Base-by-base conservation (phyloP, 2,797 vertebrate genomes). In the Sternarchorhynchus goeldii region DNA sequence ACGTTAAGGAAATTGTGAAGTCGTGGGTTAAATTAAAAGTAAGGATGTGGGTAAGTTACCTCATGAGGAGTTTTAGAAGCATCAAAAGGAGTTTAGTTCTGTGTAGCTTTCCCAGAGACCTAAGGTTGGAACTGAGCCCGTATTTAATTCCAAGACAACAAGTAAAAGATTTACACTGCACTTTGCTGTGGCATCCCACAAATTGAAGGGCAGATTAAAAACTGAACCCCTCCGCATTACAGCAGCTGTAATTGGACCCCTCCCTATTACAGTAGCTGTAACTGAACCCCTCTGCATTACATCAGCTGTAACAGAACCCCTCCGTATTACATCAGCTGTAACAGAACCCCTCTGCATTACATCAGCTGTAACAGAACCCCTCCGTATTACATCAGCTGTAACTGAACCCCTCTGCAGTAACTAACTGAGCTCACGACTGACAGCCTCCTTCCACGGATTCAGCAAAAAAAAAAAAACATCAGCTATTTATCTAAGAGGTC, bases 401-500 rank as follows among this genome's bases (percentile, higher is more conserved):
- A 63, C 55, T 57, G 18, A 75, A 83, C 25, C 25, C 25, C 25
- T 25, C 25, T 25, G 25, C 25, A 25, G 25, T 25, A 25, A 25
- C 25, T 25, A 25, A 25, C 25, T 25, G 25, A 25, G 21, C 71
- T 73, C 56, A 55, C 17, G 62, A 71, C 77, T 75, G 64, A 80
- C 57, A 70, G 66, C 64, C 62, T 55, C 16, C n/a, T 79, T 79
- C 60, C 53, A 34, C 21, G n/a, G 45, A 53, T 80, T 78, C 62
- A 80, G 75, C 81, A 78, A 75, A 82, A 82, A 25, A 25, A 25
- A 25, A 25, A 75, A 67, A 82, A 60, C 68, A 73, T 20, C 25
- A 5, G 71, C 62, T 63, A 80, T 82, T 74, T 64, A 82, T 82
- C 78, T 75, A 18, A 6, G 70, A 70, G 56, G 65, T 60, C 41